A percentile compares a stretch with the other conserved stretches of the same genome.
These are phyloP conservation scores for Lepus townsendii DNA, from an alignment of 2,797 vertebrate genomes.

Conservation along the genomic window DNA sequence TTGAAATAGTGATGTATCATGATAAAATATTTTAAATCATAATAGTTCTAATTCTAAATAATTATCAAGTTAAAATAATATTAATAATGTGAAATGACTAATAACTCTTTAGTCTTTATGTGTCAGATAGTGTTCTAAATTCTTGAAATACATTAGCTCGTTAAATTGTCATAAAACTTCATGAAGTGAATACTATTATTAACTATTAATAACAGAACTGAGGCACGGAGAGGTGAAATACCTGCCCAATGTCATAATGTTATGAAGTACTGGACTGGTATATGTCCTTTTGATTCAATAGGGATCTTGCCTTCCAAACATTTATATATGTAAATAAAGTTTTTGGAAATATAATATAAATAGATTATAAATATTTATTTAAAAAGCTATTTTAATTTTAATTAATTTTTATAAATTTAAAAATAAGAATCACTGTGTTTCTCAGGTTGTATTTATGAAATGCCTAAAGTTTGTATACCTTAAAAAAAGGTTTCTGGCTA, in stretches of 20 bases:
- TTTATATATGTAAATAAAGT: not conserved
- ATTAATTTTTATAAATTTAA: not conserved
- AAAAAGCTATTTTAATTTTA: not conserved
- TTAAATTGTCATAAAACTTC: not conserved
- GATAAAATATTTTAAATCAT: not conserved
- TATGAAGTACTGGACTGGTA: rapidly evolving
- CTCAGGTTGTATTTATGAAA: no score
- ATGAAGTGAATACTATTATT: not conserved
- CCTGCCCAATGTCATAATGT: rapidly evolving
- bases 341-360: not conserved
- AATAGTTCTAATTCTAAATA: not conserved
- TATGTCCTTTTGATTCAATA: not conserved
- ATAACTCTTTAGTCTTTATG: not conserved
- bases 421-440: no score
- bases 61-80: not conserved
- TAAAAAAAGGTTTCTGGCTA: no score
- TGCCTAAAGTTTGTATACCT: no score
- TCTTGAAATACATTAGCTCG: not conserved
- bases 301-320: not conserved
- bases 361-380: not conserved
- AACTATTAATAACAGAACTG: not conserved
- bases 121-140: not conserved
- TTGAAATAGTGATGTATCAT: not conserved
- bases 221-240: not conserved
- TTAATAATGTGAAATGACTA: not conserved